Conservation (phyloP, 2,888 invertebrate genomes). For the Apomyelois bistriatella region DNA sequence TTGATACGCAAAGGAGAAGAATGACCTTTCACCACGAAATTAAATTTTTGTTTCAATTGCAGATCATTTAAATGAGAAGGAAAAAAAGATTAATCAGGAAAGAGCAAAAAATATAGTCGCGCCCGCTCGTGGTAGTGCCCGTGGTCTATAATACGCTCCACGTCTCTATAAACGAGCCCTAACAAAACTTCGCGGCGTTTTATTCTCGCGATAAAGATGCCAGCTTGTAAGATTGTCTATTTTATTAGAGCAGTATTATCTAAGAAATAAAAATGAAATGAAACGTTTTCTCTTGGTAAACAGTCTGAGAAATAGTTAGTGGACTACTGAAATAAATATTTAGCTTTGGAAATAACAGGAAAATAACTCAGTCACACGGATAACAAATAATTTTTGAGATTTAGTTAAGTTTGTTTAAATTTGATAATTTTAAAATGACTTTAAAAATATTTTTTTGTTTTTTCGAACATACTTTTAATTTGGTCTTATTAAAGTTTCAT, state of each 20-base stretch:
- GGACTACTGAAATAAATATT: slow-evolving; percentile 4
- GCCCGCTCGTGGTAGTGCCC: no score
- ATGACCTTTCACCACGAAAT: no score
- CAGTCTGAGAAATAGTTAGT: slow-evolving; percentile 1
- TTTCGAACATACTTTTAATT: no score
- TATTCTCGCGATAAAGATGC: slow-evolving; percentile 17
- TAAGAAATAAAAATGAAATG: slow-evolving; percentile 16
- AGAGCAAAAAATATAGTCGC: no score
- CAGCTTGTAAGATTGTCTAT: slow-evolving; percentile 20
- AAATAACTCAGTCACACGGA: neutral
- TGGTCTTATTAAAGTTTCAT: no score
- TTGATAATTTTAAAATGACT: no score
- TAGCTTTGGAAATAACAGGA: neutral
- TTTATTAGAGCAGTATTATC: slow-evolving; percentile 11
- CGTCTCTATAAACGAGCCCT: neutral
- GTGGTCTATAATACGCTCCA: neutral
- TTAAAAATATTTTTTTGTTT: no score
- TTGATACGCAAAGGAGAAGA: no score
- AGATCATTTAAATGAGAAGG: no score
- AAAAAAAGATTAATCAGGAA: no score
- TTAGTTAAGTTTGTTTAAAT: neutral
- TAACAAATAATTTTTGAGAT: neutral
- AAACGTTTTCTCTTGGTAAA: neutral
- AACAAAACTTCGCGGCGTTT: slow-evolving; percentile 14
- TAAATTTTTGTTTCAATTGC: no score